Base-by-base conservation (phyloP, 2,113 vertebrate species). In the Mesocricetus auratus region DNA sequence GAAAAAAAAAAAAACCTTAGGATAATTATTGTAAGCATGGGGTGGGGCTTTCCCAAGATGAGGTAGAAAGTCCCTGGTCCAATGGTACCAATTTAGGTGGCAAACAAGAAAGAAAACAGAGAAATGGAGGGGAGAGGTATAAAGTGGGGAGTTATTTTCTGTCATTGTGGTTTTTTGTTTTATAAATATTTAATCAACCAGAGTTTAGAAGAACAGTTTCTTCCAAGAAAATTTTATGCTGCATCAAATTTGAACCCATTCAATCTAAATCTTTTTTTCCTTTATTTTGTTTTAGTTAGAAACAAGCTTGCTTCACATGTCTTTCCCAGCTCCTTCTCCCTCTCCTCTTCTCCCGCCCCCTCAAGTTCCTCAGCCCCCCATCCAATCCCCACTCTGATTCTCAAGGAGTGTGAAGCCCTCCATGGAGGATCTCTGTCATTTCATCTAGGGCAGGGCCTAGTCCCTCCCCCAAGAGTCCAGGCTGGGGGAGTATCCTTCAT, bases 11-110 rank as follows among this genome's bases (percentile, higher is more conserved):
- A n/a, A n/a, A n/a, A n/a, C n/a, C 7, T 47, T 39, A 93, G 50
- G n/a, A 11, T 36, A 92, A 29, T 88, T 64, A 56, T 82, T 91
- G 22, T 64, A 77, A 86, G 95, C 50, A 95, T 83, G 96, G 60
- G 3, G 45, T 36, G 6, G 11, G 8, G 7, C 45, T 91, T 50
- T 71, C 47, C 36, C 31, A 79, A 91, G 42, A 73, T 7, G 64
- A 21, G 1, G 21, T 16, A 79, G 36, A 15, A 71, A 93, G 45
- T 81, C 56, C 68, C n/a, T 86, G 22, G 42, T 95, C 11, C 64
- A 12, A 78, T 22, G 74, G 26, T 10, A 96, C 45, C 82, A 81
- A 75, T 36, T 16, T 92, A 19, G 93, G 36, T 90, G 73, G 21
- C 7, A 58, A 93, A 81, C 60, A 62, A 94, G 69, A 19, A 81